A percentile compares a stretch with the other conserved stretches of the same genome.
phyloP scores from a whole-genome alignment of 2,113 vertebrate species.

The Misgurnus anguillicaudatus region DNA sequence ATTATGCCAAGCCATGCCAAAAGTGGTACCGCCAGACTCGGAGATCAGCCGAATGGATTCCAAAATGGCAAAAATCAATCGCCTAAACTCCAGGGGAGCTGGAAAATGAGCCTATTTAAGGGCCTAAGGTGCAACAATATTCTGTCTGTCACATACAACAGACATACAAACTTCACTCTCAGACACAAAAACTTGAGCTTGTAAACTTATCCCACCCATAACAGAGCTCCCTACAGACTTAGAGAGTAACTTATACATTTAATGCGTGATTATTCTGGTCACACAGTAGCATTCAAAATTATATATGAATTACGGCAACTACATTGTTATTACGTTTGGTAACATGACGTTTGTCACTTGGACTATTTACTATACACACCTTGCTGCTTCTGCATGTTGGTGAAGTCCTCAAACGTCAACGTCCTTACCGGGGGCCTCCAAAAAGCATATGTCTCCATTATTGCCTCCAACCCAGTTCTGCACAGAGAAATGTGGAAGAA shows the following conservation, averaged over 20 bases:
- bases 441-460: constrained; percentile 99
- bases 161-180: background rate
- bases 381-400: constrained; percentile 99
- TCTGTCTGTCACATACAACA: background rate
- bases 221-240: constrained; percentile 5
- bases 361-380: constrained; percentile 72
- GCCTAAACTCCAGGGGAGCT: too few relatives aligned
- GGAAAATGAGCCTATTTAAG: too few relatives aligned
- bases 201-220: constrained; percentile 13
- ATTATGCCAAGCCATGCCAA: too few relatives aligned
- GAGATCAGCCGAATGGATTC: too few relatives aligned
- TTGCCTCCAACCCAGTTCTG: constrained; percentile 97
- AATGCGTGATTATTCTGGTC: constrained; percentile 6
- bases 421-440: constrained; percentile 98
- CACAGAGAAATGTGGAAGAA: constrained; percentile 51
- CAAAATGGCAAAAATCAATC: too few relatives aligned
- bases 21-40: too few relatives aligned
- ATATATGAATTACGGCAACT: background rate
- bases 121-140: background rate
- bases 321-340: too few relatives aligned
- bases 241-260: constrained; percentile 14
- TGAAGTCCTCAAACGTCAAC: constrained; percentile 98
- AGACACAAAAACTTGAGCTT: constrained; percentile 5
- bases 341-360: background rate
- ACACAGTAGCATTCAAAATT: background rate